A percentile compares a stretch with the other conserved stretches of the same genome.
These are phyloP conservation scores for Goniozus legneri DNA, from an alignment of 1,140 invertebrate genomes.

Conservation along the genomic window DNA sequence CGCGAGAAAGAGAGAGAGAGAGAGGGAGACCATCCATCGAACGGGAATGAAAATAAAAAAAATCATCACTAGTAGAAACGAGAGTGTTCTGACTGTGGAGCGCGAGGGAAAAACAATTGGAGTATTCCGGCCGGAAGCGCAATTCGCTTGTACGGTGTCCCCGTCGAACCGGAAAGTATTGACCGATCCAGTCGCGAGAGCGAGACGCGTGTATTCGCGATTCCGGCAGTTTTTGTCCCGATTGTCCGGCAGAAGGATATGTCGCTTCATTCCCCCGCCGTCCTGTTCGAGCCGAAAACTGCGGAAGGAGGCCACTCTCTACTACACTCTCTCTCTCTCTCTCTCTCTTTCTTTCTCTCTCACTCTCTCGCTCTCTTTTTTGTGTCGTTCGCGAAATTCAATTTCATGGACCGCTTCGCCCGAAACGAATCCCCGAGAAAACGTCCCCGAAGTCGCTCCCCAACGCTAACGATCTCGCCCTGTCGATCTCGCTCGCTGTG, in stretches of 20 bases:
- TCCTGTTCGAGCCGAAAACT: neutral
- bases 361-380: neutral
- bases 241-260: constrained; percentile 10
- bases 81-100: too few relatives aligned
- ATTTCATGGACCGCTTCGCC: constrained; percentile 33
- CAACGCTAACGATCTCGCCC: constrained; percentile 9
- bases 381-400: constrained; percentile 36
- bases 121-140: constrained; percentile 9
- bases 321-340: too few relatives aligned
- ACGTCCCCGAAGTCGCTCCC: constrained; percentile 10
- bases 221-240: constrained; percentile 8
- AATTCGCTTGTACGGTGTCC: constrained; percentile 13
- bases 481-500: constrained; percentile 1
- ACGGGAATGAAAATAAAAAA: too few relatives aligned
- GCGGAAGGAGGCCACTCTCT: constrained; percentile 1
- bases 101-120: neutral
- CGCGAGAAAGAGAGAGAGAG: too few relatives aligned
- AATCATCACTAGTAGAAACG: too few relatives aligned
- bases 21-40: too few relatives aligned
- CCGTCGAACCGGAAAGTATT: constrained; percentile 17
- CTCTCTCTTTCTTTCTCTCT: neutral
- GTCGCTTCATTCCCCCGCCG: too few relatives aligned
- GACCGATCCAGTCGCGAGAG: too few relatives aligned
- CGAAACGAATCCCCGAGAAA: constrained; percentile 15
- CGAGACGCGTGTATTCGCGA: constrained; percentile 5